A percentile compares a stretch with the other conserved stretches of the same genome.
phyloP scores from a whole-genome alignment of 2,113 vertebrate genomes.

The Heliornis fulica region DNA sequence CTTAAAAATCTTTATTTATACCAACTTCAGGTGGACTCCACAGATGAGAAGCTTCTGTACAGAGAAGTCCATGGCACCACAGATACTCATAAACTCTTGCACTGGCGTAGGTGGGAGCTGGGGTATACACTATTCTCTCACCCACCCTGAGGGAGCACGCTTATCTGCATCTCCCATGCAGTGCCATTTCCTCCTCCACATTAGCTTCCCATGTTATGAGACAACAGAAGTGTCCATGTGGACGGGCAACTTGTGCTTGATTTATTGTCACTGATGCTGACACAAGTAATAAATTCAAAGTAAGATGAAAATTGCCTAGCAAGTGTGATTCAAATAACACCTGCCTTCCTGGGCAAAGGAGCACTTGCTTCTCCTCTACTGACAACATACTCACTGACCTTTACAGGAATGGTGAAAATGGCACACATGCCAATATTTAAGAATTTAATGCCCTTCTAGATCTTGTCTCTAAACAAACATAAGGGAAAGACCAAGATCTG shows the following conservation, averaged over 20 bases:
- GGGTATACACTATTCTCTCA: not conserved
- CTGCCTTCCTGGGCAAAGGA: slow-evolving; percentile 58
- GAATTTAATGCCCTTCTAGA: slow-evolving; percentile 37
- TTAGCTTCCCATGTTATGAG: not conserved
- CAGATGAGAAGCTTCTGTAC: not conserved
- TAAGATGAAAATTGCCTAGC: slow-evolving; percentile 62
- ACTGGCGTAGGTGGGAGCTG: not conserved
- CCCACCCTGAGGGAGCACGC: not conserved
- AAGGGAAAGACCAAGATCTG: not conserved
- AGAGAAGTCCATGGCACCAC: not conserved
- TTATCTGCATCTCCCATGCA: not conserved
- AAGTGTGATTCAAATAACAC: slow-evolving; percentile 63
- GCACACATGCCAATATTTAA: slow-evolving; percentile 40
- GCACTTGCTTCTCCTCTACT: slow-evolving; percentile 58
- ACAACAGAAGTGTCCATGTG: not conserved
- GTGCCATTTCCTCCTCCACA: slow-evolving; percentile 4
- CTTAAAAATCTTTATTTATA: not conserved
- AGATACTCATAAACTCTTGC: not conserved
- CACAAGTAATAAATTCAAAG: slow-evolving; percentile 65
- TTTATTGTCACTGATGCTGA: slow-evolving; percentile 55
- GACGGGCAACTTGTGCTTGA: slow-evolving; percentile 39
- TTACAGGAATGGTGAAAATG: slow-evolving; percentile 41
- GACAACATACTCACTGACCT: slow-evolving; percentile 65
- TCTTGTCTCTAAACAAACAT: not conserved
- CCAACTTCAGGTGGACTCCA: not conserved